Evolutionary conservation across 1,140 invertebrate genomes (phyloP).

Genomic region (Babylonia areolata): DNA sequence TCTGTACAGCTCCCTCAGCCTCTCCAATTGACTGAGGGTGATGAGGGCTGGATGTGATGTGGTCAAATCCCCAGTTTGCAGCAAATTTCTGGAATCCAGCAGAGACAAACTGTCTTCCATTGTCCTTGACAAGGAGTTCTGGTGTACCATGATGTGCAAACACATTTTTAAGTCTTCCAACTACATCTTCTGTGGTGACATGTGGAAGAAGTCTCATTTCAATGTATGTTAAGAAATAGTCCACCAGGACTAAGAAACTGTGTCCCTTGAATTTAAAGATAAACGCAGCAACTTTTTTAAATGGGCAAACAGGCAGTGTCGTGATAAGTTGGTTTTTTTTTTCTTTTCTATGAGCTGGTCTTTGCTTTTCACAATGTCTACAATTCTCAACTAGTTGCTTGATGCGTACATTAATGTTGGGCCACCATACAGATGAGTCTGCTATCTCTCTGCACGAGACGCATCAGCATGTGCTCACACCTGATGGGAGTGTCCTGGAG

Average conservation of each 20-base stretch:
- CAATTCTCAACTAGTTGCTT: not conserved
- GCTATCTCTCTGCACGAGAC: conserved; percentile 22
- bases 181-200: conserved; percentile 40
- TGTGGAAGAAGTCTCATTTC: conserved; percentile 36
- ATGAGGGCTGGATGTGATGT: too few species aligned
- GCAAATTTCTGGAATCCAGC: conserved; percentile 53
- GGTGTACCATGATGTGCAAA: conserved; percentile 59
- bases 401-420: not conserved
- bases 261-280: conserved; percentile 25
- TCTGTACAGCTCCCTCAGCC: too few species aligned
- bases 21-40: too few species aligned
- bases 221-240: conserved; percentile 49
- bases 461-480: conserved; percentile 50
- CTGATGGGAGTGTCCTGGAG: conserved; percentile 36
- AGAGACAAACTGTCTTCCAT: conserved; percentile 53
- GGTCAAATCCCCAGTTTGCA: too few species aligned
- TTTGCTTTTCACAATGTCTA: not conserved
- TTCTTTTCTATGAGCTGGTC: not conserved
- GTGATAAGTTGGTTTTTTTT: not conserved
- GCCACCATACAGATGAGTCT: not conserved
- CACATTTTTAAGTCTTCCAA: conserved; percentile 43
- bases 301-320: not conserved
- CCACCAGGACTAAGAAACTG: conserved; percentile 46
- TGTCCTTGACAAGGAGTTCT: conserved; percentile 51
- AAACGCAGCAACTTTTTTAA: conserved; percentile 6